phyloP scores from a whole-genome alignment of 92 coral and sea anemone species.

The Porites cylindrica region DNA sequence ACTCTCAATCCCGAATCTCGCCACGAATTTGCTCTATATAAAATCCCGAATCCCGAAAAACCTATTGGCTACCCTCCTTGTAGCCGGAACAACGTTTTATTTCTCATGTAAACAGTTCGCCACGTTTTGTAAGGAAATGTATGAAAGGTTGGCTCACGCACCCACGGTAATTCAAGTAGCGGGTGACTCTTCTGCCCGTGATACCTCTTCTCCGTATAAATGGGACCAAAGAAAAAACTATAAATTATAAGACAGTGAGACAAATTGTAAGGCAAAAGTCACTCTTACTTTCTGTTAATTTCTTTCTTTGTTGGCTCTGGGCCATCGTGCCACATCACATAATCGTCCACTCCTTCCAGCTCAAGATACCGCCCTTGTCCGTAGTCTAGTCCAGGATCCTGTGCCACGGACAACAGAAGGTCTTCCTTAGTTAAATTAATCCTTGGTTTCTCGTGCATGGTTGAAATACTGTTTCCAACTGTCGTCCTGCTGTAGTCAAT shows the following conservation, averaged over 20 bases:
- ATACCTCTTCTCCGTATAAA: too few relatives aligned
- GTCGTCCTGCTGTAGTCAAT: conserved; percentile 57
- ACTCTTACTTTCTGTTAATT: conserved; percentile 46
- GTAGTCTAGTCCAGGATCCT: conserved; percentile 66
- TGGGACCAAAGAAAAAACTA: neutral
- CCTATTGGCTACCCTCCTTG: too few relatives aligned
- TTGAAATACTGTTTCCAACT: neutral
- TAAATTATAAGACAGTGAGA: neutral
- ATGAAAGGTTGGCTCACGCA: too few relatives aligned
- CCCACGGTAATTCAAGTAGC: too few relatives aligned
- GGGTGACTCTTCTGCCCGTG: too few relatives aligned
- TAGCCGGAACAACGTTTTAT: too few relatives aligned
- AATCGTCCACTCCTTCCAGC: conserved; percentile 89
- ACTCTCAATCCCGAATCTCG: too few relatives aligned
- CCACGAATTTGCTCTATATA: too few relatives aligned
- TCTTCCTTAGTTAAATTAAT: conserved; percentile 35
- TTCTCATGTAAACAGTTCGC: too few relatives aligned
- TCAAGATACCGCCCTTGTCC: conserved; percentile 83
- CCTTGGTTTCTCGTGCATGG: conserved; percentile 14
- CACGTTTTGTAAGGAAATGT: too few relatives aligned
- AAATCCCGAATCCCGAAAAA: too few relatives aligned
- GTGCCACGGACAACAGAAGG: conserved; percentile 45
- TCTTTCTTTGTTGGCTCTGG: conserved; percentile 64
- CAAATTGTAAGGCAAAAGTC: neutral
- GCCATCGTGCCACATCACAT: conserved; percentile 85